Base-by-base conservation (phyloP, 2,113 vertebrate species). In the Apistogramma diplotaenia region DNA sequence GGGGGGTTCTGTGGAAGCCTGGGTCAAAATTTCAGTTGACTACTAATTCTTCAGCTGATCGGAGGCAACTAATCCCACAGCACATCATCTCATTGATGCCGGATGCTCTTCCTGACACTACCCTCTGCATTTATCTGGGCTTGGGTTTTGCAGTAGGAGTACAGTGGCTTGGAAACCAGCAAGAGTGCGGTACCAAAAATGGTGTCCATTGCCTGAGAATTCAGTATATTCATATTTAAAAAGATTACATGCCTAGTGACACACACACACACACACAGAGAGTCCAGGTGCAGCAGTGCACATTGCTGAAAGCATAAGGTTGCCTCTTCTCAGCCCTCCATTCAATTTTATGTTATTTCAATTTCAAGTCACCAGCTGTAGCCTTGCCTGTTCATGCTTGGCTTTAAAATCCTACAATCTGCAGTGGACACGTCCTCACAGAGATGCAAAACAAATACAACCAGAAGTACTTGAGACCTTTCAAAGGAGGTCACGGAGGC, bases 321-420 rank as follows among this genome's bases (percentile, higher is more conserved):
- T 46, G 43, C 72, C 27, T 62, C 56, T 4, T 5, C 72, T 55
- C 43, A 35, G 60, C 33, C 33, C 67, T 78, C 54, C 33, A 21
- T 74, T 43, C 79, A 33, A 5, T 74, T 51, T 33, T 43, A 53
- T 53, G 59, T 59, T 29, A 70, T 70, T 58, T 61, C 35, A 51
- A 62, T 83, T 67, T 70, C 27, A 70, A 46, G 55, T 40, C 56
- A 40, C 79, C 70, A 71, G 70, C 79, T 86, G 67, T 3, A 76
- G 16, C 37, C 40, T 76, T 49, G 40, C 49, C 70, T 72, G 70
- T 53, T 72, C 70, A 25, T 72, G 67, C 67, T 72, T 72, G 67
- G 67, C 67, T 15, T 49, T 54, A 15, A 53, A 72, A 33, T 33
- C 46, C 21, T 54, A 49, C 70, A 54, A n/a, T 53, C 46, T 33